phyloP scores from a whole-genome alignment of 2,888 invertebrate species.

The Chloroclystis v-ata region DNA sequence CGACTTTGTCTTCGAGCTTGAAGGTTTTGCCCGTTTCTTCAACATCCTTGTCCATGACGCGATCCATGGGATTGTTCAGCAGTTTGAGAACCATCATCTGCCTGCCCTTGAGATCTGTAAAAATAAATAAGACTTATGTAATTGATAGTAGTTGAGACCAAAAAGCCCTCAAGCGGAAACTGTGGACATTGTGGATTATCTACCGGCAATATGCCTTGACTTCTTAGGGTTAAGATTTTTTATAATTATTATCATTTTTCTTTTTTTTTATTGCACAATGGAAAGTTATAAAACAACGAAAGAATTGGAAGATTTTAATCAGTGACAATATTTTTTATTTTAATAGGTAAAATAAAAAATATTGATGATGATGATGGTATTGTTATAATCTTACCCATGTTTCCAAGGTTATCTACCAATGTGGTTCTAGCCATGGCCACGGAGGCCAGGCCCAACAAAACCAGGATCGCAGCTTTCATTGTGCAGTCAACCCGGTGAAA shows the following conservation, averaged over 20 bases:
- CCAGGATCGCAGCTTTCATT: slow-evolving; percentile 54
- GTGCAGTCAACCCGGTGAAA: slow-evolving; percentile 46
- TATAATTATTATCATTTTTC: too few species aligned
- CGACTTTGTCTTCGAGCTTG: slow-evolving; percentile 59
- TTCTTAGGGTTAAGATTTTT: too few species aligned
- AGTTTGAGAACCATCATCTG: slow-evolving; percentile 73
- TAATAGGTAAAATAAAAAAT: too few species aligned
- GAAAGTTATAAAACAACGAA: too few species aligned
- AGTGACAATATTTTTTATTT: too few species aligned
- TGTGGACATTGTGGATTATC: too few species aligned
- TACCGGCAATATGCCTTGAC: too few species aligned
- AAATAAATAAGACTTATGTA: background rate
- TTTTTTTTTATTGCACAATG: too few species aligned
- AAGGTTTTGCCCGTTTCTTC: slow-evolving; percentile 60
- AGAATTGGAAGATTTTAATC: too few species aligned
- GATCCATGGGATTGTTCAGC: slow-evolving; percentile 71
- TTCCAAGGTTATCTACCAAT: slow-evolving; percentile 42
- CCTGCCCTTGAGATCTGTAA: slow-evolving; percentile 49
- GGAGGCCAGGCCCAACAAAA: slow-evolving; percentile 56
- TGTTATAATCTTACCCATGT: slow-evolving; percentile 44
- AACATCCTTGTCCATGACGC: slow-evolving; percentile 67
- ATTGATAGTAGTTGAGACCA: background rate
- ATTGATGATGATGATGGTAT: too few species aligned
- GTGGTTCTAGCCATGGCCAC: slow-evolving; percentile 47
- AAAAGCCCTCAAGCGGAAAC: too few species aligned